phyloP scores from a whole-genome alignment of 2,113 vertebrate species.

The Prunella himalayana region DNA sequence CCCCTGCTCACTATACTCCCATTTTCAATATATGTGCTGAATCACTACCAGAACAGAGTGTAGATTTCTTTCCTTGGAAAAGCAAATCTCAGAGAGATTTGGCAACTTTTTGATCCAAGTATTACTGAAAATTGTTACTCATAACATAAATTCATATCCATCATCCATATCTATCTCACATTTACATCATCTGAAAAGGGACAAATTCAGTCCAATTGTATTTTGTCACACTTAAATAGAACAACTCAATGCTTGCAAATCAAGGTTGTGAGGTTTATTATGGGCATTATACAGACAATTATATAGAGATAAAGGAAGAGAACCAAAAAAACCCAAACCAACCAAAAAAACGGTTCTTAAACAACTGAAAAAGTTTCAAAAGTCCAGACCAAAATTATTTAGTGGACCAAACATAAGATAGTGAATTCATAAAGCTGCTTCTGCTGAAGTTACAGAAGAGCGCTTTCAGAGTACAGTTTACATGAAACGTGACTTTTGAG shows the following conservation, averaged over 20 bases:
- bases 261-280: not conserved
- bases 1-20: not conserved
- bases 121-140: not conserved
- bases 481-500: not conserved
- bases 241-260: not conserved
- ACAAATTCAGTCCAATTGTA: not conserved
- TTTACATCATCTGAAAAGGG: not conserved
- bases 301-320: not conserved
- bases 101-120: not conserved
- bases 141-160: not conserved
- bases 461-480: not conserved
- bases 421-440: not conserved
- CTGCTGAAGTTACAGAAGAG: not conserved
- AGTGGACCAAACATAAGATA: not conserved
- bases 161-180: not conserved
- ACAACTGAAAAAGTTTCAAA: not conserved
- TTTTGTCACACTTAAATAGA: not conserved
- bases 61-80: not conserved
- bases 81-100: not conserved
- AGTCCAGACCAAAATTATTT: not conserved
- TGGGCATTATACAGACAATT: not conserved
- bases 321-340: not conserved
- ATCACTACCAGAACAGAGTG: not conserved
- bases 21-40: not conserved
- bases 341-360: accelerated